Conservation (phyloP, 2,888 invertebrate species). For the Notodonta dromedarius region DNA sequence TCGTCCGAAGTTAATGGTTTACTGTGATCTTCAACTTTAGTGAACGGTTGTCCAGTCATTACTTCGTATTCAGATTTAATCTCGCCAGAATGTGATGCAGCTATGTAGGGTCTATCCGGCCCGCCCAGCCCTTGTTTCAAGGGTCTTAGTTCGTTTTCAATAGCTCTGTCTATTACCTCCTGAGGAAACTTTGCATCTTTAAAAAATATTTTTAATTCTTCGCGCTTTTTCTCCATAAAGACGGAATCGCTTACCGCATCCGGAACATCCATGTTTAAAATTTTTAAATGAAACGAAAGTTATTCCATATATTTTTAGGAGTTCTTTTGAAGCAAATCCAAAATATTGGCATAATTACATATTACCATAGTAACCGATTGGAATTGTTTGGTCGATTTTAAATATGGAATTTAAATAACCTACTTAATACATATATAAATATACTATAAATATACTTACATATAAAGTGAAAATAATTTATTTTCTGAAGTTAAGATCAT, state of each 20-base stretch:
- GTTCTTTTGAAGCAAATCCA: constrained; percentile 25
- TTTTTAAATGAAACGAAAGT: not conserved
- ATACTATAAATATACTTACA: too few species aligned
- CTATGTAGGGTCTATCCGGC: constrained; percentile 60
- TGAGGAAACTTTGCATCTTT: constrained; percentile 61
- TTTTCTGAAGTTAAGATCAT: too few species aligned
- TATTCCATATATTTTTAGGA: not conserved
- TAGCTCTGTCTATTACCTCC: constrained; percentile 59
- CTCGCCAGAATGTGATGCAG: constrained; percentile 62
- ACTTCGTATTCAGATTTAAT: constrained; percentile 73
- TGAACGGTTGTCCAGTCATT: constrained; percentile 78
- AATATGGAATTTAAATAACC: constrained; percentile 23
- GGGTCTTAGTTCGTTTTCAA: constrained; percentile 72
- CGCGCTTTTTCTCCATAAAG: constrained; percentile 60
- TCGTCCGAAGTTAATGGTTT: constrained; percentile 62
- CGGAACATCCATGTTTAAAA: constrained; percentile 45
- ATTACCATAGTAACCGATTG: constrained; percentile 25
- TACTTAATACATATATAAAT: too few species aligned
- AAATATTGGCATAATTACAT: constrained; percentile 26
- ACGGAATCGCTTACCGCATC: constrained; percentile 44
- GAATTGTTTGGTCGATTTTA: constrained; percentile 38
- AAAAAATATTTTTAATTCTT: constrained; percentile 66
- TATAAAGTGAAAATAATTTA: too few species aligned
- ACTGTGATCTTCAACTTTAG: constrained; percentile 59
- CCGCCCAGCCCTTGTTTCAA: constrained; percentile 41